Conservation (phyloP, 2,888 invertebrate genomes). For the Peribatodes rhomboidaria region DNA sequence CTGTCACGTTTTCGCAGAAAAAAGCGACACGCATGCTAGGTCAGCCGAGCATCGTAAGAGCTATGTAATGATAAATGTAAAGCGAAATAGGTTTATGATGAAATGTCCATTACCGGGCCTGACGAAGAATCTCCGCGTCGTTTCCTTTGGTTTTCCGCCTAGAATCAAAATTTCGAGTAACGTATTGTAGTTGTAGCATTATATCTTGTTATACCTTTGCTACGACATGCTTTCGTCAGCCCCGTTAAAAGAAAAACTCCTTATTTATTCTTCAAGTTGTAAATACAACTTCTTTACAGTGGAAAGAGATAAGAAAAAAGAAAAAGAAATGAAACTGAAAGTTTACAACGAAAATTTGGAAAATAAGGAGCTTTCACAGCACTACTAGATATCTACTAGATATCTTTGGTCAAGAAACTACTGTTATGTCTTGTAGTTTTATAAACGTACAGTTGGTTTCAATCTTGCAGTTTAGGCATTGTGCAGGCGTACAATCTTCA, state of each 20-base stretch:
- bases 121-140: conserved; percentile 68
- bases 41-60: conserved; percentile 39
- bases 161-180: conserved; percentile 65
- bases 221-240: conserved; percentile 66
- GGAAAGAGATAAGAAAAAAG: conserved; percentile 1
- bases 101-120: conserved; percentile 64
- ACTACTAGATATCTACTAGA: conserved; percentile 54
- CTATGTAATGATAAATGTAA: conserved; percentile 54
- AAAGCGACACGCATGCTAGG: neutral
- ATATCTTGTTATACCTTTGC: conserved; percentile 51
- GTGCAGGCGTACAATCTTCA: conserved; percentile 53
- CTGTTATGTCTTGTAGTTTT: conserved; percentile 34
- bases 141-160: conserved; percentile 68
- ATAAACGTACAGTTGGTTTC: conserved; percentile 44
- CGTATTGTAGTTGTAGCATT: conserved; percentile 52
- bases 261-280: conserved; percentile 47
- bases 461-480: conserved; percentile 57
- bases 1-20: neutral
- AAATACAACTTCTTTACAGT: conserved; percentile 20
- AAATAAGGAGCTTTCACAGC: conserved; percentile 64
- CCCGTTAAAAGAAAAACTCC: conserved; percentile 65
- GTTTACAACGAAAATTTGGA: conserved; percentile 11
- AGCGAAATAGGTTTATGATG: conserved; percentile 55
- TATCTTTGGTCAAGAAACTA: conserved; percentile 45
- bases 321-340: conserved; percentile 9